Evolutionary conservation across 1,140 invertebrate species (phyloP), one percentile per base, ranked within the genome.

Genomic region (Cardiocondyla obscurior): DNA sequence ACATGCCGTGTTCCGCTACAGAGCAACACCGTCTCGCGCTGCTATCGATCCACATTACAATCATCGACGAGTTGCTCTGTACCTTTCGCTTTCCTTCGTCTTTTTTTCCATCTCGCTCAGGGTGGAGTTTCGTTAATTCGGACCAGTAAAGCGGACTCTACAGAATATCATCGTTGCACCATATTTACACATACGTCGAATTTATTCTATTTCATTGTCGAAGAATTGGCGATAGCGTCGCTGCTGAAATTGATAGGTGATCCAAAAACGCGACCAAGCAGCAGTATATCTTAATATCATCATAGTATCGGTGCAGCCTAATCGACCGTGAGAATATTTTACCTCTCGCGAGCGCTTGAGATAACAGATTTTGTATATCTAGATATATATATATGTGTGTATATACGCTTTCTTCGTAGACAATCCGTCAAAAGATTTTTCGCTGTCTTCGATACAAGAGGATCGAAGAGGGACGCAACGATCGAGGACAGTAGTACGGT

Each of bases 131-230:
- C 28, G 58, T 42, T 30, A 33, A 76, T 19, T 49, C 42, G 19
- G 30, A 64, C n/a, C 53, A 49, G 39, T 6, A 42, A 74, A n/a
- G 28, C 57, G 36, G 46, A 16, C 12, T 44, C 42, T 33, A 19
- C 28, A 69, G 46, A 67, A 55, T 69, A 42, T 79, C 74, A 12
- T 67, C 62, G 62, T 76, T 76, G 73, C 73, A 76, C 22, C 30
- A 49, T 64, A 76, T 69, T 51, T 72, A 72, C 42, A 72, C 25
- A 10, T 76, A 76, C 33, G 22, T 79, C 25, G 46, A 67, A 12
- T 79, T 60, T 67, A 79, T 49, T 19, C 25, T 67, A 53, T 28
- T 79, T 79, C 62, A 67, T 67, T 79, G 74, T 79, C 46, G 49
- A 8, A 36, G 44, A 46, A 55, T 49, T 53, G 30, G 46, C 62